A percentile compares a stretch with the other conserved stretches of the same genome.
Evolutionary conservation across 2,797 vertebrate species (phyloP).

Genomic region (Pyrocephalus nanus): DNA sequence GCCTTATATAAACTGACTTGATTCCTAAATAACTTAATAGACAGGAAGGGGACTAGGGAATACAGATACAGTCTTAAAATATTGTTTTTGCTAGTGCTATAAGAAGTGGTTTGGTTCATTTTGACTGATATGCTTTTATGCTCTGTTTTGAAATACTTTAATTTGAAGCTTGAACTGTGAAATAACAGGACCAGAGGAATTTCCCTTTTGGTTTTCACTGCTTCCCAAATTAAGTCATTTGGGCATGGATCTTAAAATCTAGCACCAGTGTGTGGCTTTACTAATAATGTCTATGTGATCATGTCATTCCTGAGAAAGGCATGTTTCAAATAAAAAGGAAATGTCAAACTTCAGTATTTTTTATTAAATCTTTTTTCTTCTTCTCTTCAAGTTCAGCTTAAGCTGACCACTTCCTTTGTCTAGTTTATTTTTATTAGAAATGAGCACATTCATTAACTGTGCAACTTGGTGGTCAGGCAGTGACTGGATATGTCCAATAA

Average conservation of each 20-base stretch:
- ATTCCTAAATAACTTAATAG: constrained; percentile 15
- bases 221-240: constrained; percentile 15
- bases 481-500: constrained; percentile 79
- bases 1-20: neutral
- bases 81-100: neutral
- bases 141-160: constrained; percentile 39
- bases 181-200: constrained; percentile 11
- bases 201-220: constrained; percentile 41
- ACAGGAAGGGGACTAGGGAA: neutral
- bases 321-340: constrained; percentile 73
- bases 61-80: constrained; percentile 32
- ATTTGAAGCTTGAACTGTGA: constrained; percentile 18
- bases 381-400: constrained; percentile 52
- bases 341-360: constrained; percentile 65
- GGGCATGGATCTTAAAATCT: constrained; percentile 42
- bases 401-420: constrained; percentile 89
- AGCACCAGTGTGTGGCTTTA: constrained; percentile 25
- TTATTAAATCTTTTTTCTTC: constrained; percentile 66
- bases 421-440: constrained; percentile 96
- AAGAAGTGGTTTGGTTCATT: constrained; percentile 12
- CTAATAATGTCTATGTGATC: constrained; percentile 46
- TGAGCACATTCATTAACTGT: constrained; percentile 84
- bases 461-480: constrained; percentile 77
- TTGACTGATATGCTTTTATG: neutral
- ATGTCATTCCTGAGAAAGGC: constrained; percentile 52